Evolutionary conservation across 2,113 vertebrate genomes (phyloP), one percentile per base, ranked within the genome.

Genomic region (Cyanoramphus novaezelandiae): DNA sequence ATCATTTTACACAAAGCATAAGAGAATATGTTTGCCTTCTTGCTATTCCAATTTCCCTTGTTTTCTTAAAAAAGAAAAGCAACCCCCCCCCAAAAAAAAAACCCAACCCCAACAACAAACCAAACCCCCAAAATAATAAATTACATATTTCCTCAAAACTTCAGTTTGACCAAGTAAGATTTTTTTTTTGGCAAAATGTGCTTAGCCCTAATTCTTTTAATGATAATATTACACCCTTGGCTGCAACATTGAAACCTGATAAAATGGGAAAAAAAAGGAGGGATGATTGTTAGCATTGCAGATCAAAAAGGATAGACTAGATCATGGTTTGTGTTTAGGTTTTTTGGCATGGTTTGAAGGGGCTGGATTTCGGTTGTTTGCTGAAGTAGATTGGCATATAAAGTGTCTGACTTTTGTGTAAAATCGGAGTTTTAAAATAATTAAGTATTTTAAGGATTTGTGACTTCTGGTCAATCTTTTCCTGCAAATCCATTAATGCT

Each of bases 401-500:
- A 78, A 84, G 35, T 70, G 2, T 50, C 63, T 86, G 37, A 41
- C 50, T 95, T 91, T 37, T 78, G 27, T 7, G 63, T 64, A 92
- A 92, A 92, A 90, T 69, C 15, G 59, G n/a, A 57, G 44, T 88
- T 91, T 60, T 76, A 88, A 89, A 90, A 60, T 43, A 0, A 77
- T 64, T 94, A 92, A 96, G 37, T 86, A 82, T 92, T 97, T 95
- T 95, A 95, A 90, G 81, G 67, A 93, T 85, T 92, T 96, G 53
- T 50, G 53, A 75, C 64, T 95, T 95, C 91, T 96, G 92, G 72
- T 96, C 94, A 94, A 63, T 86, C 35, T 67, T 90, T 88, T 94
- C 50, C 91, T 82, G 63, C 74, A 97, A 95, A 97, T 82, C 76
- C 29, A 81, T 85, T 96, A 97, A 96, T 93, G 82, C 10, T 24